A percentile compares a stretch with the other conserved stretches of the same genome.
These are phyloP conservation scores for Nysson spinosus DNA, from an alignment of 2,888 invertebrate species.

Conservation along the genomic window DNA sequence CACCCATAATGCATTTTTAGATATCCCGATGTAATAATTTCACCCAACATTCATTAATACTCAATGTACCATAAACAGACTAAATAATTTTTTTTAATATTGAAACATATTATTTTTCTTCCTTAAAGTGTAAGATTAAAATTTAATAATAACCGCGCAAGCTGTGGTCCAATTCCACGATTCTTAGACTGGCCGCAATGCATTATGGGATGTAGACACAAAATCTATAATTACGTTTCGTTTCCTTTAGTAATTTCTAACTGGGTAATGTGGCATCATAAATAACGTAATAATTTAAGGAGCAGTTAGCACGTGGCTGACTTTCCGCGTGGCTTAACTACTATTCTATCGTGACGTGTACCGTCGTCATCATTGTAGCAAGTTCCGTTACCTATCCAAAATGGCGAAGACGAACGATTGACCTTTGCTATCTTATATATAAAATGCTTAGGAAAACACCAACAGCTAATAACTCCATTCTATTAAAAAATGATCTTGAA, in stretches of 20 bases:
- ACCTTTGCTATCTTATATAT: constrained; percentile 31
- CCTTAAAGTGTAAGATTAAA: constrained; percentile 44
- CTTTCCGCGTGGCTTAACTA: constrained; percentile 32
- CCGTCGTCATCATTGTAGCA: constrained; percentile 50
- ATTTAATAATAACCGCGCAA: constrained; percentile 55
- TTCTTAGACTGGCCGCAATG: constrained; percentile 58
- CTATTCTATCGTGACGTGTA: constrained; percentile 51
- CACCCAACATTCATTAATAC: constrained; percentile 27
- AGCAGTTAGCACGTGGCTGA: constrained; percentile 33
- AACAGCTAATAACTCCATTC: too few species aligned
- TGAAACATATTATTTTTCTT: constrained; percentile 18
- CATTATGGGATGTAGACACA: constrained; percentile 61
- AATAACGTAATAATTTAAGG: constrained; percentile 46
- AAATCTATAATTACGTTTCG: constrained; percentile 65
- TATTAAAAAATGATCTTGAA: background rate
- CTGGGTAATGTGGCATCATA: constrained; percentile 36
- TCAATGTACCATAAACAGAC: constrained; percentile 3
- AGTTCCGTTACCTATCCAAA: constrained; percentile 65
- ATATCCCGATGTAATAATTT: constrained; percentile 7
- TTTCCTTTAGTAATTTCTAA: constrained; percentile 30
- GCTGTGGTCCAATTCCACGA: constrained; percentile 59
- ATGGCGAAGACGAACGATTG: constrained; percentile 58
- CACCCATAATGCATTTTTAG: constrained; percentile 67
- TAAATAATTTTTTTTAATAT: constrained; percentile 15
- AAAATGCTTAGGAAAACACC: constrained; percentile 2